These are phyloP conservation scores for Drosophila falleni DNA, from an alignment of 2,888 invertebrate species.

Conservation along the genomic window DNA sequence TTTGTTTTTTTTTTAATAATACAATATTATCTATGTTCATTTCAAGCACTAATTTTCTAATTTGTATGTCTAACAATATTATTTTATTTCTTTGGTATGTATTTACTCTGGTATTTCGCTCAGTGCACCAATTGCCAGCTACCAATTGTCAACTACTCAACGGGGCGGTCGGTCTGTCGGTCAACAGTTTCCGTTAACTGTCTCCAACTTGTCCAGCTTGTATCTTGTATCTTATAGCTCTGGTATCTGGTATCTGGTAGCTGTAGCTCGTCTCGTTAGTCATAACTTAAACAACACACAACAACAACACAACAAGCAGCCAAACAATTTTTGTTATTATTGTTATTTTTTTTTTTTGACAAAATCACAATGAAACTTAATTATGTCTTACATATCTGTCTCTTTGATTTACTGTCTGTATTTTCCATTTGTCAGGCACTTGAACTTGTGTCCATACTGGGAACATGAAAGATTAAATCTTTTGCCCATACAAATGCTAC, in stretches of 20 bases:
- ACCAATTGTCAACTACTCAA: conserved; percentile 29
- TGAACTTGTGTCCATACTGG: conserved; percentile 44
- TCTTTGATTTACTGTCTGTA: neutral
- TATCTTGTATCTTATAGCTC: conserved; percentile 48
- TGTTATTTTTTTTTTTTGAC: conserved; percentile 28
- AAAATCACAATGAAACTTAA: conserved; percentile 46
- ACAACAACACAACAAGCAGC: conserved; percentile 9
- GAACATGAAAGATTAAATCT: conserved; percentile 39
- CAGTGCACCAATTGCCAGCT: conserved; percentile 30
- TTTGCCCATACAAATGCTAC: neutral
- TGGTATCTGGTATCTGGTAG: conserved; percentile 33
- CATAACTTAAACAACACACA: conserved; percentile 40
- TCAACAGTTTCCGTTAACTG: conserved; percentile 69
- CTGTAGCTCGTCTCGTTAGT: conserved; percentile 57
- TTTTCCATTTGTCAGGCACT: conserved; percentile 34
- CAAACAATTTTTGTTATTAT: conserved; percentile 6
- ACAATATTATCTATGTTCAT: neutral
- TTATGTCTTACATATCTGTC: conserved; percentile 45
- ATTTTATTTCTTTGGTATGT: neutral
- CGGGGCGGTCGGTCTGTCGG: conserved; percentile 46
- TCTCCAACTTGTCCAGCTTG: conserved; percentile 56
- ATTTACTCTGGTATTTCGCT: neutral
- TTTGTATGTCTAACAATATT: neutral
- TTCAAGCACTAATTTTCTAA: no score
- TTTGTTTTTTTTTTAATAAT: neutral